Evolutionary conservation across 2,113 vertebrate genomes (phyloP).

Genomic region (Arothron firmamentum): DNA sequence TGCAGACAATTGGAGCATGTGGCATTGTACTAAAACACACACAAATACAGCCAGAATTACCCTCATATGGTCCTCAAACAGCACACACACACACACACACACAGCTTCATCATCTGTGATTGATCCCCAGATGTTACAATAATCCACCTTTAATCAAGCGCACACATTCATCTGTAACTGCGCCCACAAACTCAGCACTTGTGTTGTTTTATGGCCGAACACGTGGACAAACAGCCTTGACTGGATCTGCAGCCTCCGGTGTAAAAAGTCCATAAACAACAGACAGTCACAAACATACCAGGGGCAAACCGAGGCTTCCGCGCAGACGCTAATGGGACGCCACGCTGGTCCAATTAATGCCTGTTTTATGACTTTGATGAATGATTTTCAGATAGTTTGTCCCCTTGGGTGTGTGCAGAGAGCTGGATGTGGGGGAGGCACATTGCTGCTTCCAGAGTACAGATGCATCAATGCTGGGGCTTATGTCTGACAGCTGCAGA

Average conservation of each 20-base stretch:
- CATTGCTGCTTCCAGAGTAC: conserved; percentile 18
- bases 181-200: not conserved
- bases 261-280: conserved; percentile 26
- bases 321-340: conserved; percentile 9
- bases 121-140: conserved; percentile 3
- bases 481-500: conserved; percentile 17
- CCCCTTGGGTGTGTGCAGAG: conserved; percentile 58
- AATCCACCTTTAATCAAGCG: conserved; percentile 1
- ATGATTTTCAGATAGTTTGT: conserved; percentile 77
- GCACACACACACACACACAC: conserved; percentile 4
- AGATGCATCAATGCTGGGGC: conserved; percentile 36
- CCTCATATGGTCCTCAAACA: not conserved
- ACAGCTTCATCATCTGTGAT: not conserved
- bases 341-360: conserved; percentile 20
- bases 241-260: not conserved
- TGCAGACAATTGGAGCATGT: conserved; percentile 47
- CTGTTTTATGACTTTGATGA: conserved; percentile 75
- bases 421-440: conserved; percentile 19
- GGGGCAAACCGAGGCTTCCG: conserved; percentile 4
- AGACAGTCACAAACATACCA: conserved; percentile 2
- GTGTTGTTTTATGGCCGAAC: conserved; percentile 6
- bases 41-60: too few relatives aligned
- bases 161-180: not conserved
- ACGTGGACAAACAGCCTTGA: conserved; percentile 6
- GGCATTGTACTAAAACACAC: conserved; percentile 30